Evolutionary conservation across 2,888 invertebrate genomes (phyloP).

Genomic region (Papilio gigon): DNA sequence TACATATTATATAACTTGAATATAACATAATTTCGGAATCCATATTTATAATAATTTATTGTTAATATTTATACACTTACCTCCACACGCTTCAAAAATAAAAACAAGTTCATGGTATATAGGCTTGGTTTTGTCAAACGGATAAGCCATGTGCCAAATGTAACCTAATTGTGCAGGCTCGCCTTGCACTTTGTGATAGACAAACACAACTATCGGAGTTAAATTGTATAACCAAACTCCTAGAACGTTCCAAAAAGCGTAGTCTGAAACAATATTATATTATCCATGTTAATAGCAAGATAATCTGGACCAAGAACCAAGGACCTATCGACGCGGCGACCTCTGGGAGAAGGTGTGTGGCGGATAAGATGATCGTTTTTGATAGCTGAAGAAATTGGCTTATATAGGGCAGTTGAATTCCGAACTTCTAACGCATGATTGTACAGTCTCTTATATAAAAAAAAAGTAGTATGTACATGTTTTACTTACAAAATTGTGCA

Average conservation of each 20-base stretch:
- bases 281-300: background rate
- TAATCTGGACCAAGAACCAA: too few species aligned
- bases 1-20: too few species aligned
- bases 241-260: slow-evolving; percentile 64
- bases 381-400: too few species aligned
- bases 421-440: background rate
- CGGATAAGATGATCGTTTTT: too few species aligned
- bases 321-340: too few species aligned
- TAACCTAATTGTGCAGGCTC: slow-evolving; percentile 58
- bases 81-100: slow-evolving; percentile 62
- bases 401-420: background rate
- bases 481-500: slow-evolving; percentile 61
- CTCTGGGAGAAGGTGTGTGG: too few species aligned
- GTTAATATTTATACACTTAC: slow-evolving; percentile 52
- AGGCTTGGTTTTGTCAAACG: slow-evolving; percentile 69
- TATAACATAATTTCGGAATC: too few species aligned
- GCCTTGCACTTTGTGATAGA: slow-evolving; percentile 57
- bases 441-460: background rate
- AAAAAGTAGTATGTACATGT: background rate
- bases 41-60: too few species aligned
- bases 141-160: slow-evolving; percentile 66
- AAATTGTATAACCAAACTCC: slow-evolving; percentile 65
- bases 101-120: slow-evolving; percentile 60
- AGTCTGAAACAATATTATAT: slow-evolving; percentile 56
- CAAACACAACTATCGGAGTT: slow-evolving; percentile 61